A percentile compares a stretch with the other conserved stretches of the same genome.
Conservation (phyloP, 2,888 invertebrate species). For the Cantharis flavilabris region DNA sequence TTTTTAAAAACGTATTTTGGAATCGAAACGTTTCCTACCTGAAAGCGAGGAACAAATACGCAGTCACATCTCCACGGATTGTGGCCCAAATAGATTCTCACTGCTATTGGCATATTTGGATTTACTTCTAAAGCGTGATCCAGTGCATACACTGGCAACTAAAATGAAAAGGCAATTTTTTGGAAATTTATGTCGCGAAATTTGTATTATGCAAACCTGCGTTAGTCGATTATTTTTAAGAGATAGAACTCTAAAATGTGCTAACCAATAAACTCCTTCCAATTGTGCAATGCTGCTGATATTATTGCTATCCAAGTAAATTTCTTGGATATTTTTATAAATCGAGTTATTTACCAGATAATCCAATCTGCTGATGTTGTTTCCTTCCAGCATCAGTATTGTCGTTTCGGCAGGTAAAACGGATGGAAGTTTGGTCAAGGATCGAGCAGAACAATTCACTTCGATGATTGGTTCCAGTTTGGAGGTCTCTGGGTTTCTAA, state of each 20-base stretch:
- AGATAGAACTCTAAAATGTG: slow-evolving; percentile 77
- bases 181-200: neutral
- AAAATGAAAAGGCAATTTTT: slow-evolving; percentile 32
- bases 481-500: slow-evolving; percentile 55
- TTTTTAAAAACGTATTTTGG: neutral
- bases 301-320: slow-evolving; percentile 77
- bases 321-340: slow-evolving; percentile 71
- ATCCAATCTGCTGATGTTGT: slow-evolving; percentile 65
- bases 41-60: slow-evolving; percentile 76
- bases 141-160: slow-evolving; percentile 81
- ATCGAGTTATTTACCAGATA: slow-evolving; percentile 67
- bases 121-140: slow-evolving; percentile 79
- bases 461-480: slow-evolving; percentile 63
- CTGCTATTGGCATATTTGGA: slow-evolving; percentile 72
- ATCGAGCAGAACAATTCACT: slow-evolving; percentile 67
- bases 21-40: slow-evolving; percentile 52
- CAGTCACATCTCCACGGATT: slow-evolving; percentile 88
- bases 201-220: slow-evolving; percentile 61
- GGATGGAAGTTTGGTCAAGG: slow-evolving; percentile 63
- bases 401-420: slow-evolving; percentile 69
- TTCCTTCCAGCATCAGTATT: slow-evolving; percentile 67
- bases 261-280: slow-evolving; percentile 80
- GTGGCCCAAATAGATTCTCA: slow-evolving; percentile 69
- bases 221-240: slow-evolving; percentile 73
- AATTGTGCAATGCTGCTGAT: slow-evolving; percentile 69